phyloP scores from a whole-genome alignment of 2,888 invertebrate species.

The Cantharis rustica region DNA sequence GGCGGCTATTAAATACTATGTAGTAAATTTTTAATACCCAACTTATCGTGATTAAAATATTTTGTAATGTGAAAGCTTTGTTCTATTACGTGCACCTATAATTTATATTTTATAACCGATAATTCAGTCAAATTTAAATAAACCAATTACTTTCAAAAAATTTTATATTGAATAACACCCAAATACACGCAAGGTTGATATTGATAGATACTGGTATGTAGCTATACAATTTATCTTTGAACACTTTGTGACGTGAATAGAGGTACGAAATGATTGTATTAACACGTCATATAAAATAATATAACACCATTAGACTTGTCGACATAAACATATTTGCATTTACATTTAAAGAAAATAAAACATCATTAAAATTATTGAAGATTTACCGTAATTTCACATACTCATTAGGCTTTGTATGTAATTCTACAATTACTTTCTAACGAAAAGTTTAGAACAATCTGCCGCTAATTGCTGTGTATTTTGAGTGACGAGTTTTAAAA shows the following conservation, averaged over 20 bases:
- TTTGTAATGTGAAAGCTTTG: not conserved
- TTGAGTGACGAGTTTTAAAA: not conserved
- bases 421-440: not conserved
- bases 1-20: not conserved
- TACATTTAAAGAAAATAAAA: not conserved
- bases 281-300: not conserved
- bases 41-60: not conserved
- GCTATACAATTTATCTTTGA: not conserved
- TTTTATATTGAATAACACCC: not conserved
- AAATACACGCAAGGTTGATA: not conserved
- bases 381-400: not conserved
- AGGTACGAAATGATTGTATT: not conserved
- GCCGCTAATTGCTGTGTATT: not conserved
- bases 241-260: not conserved
- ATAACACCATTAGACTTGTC: not conserved
- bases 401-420: not conserved
- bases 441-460: not conserved
- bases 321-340: not conserved
- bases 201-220: not conserved
- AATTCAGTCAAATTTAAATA: not conserved
- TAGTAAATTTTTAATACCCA: not conserved
- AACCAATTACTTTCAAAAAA: not conserved
- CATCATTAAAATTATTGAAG: not conserved
- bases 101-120: not conserved
- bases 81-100: not conserved